Base-by-base conservation (phyloP, 2,888 invertebrate species). In the Pristionchus mayeri region DNA sequence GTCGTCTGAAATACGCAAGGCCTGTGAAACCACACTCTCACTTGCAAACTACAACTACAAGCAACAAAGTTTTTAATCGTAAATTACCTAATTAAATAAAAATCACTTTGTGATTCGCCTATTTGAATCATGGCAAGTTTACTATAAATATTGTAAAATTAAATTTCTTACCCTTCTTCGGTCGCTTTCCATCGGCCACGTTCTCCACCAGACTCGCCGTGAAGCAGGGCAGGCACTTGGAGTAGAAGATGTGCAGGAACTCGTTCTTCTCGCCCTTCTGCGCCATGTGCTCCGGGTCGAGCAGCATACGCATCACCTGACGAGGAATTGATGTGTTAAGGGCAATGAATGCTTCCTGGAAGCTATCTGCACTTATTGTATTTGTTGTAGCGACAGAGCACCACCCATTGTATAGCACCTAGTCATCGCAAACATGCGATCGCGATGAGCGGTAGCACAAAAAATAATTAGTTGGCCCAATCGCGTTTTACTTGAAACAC, bases 181-280 rank as follows among this genome's bases (percentile, higher is more conserved):
- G 85, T 18, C 30, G 9, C 6, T 11, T 44, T 0, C 78, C 50
- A 24, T 87, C 91, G 52, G 87, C 85, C 16, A 98, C 98, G 93
- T 98, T 98, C 86, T 96, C 96, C 93, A 98, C 94, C 85, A 99
- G 94, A n/a, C 98, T 98, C 85, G 96, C 97, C 95, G 98, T 97
- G 91, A 99, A 95, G 84, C 97, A 96, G 93, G 97, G 96, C 95
- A 99, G 97, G 94, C 97, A 97, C 94, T 97, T 96, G 94, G 97
- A 98, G 94, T 99, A 99, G 94, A 99, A 99, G 94, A 98, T 97
- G 94, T 96, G 96, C 85, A 99, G 95, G 94, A 99, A 99, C 94
- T 99, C 98, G 27, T 97, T 96, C 94, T 98, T 98, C 94, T 99
- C 98, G 85, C 97, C 96, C 94, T 97, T 97, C 93, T 94, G 91